Percentiles rank a stretch among this genome's conserved stretches.
phyloP scores from a whole-genome alignment of 1,140 invertebrate genomes.

The Anadara kagoshimensis region DNA sequence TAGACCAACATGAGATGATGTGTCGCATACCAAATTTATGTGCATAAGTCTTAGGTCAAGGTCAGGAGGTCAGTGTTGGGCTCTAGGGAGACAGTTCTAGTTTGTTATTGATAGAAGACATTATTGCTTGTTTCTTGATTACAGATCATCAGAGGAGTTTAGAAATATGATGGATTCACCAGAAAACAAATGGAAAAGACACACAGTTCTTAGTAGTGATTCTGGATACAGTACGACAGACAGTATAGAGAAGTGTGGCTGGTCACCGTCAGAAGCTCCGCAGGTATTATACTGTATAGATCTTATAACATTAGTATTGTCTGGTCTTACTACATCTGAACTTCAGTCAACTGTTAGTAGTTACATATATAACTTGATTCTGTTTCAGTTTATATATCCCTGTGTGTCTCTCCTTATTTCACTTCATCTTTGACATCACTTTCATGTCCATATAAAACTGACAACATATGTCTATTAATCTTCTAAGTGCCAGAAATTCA shows the following conservation, averaged over 20 bases:
- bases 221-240: constrained; percentile 90
- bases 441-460: too few species aligned
- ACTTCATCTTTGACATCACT: too few species aligned
- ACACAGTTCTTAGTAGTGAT: constrained; percentile 76
- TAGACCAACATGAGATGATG: too few species aligned
- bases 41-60: too few species aligned
- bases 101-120: too few species aligned
- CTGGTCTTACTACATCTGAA: not conserved
- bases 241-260: constrained; percentile 84
- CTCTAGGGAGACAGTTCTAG: too few species aligned
- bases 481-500: too few species aligned
- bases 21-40: too few species aligned
- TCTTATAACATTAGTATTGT: constrained; percentile 3
- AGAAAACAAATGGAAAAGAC: constrained; percentile 66
- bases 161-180: constrained; percentile 58
- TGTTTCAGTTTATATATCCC: not conserved
- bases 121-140: too few species aligned
- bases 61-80: too few species aligned
- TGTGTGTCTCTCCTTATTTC: not conserved
- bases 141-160: constrained; percentile 67
- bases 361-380: not conserved
- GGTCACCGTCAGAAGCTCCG: constrained; percentile 84
- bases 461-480: too few species aligned
- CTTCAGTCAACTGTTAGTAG: not conserved
- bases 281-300: constrained; percentile 60